These are phyloP conservation scores for Apogon hyalosoma DNA, from an alignment of 2,797 vertebrate genomes.

Conservation along the genomic window DNA sequence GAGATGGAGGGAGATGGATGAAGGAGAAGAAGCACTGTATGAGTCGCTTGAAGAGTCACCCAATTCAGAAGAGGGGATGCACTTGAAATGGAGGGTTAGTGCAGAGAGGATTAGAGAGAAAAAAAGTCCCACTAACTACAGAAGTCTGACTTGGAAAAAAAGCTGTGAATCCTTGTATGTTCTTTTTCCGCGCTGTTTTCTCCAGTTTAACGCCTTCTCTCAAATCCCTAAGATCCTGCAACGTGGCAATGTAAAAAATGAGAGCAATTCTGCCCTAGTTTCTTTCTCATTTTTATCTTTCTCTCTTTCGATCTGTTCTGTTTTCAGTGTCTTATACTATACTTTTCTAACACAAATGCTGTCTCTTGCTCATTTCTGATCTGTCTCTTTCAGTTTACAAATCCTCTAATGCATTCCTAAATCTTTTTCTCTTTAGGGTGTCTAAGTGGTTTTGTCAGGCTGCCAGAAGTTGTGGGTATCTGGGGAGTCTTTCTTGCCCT, in stretches of 20 bases:
- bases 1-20: conserved; percentile 65
- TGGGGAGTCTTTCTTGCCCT: conserved; percentile 42
- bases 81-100: conserved; percentile 23
- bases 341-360: conserved; percentile 15
- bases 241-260: conserved; percentile 29
- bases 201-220: conserved; percentile 20
- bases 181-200: conserved; percentile 9
- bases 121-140: conserved; percentile 17
- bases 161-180: background rate
- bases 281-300: conserved; percentile 26
- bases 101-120: conserved; percentile 16
- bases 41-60: conserved; percentile 40
- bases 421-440: conserved; percentile 13
- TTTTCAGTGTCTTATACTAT: background rate
- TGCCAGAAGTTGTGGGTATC: conserved; percentile 35
- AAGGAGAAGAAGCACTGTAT: conserved; percentile 54
- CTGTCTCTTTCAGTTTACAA: conserved; percentile 5
- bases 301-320: conserved; percentile 2
- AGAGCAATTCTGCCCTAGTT: conserved; percentile 39
- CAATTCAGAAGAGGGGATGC: conserved; percentile 21
- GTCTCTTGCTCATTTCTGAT: conserved; percentile 2
- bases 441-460: conserved; percentile 29
- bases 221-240: conserved; percentile 27
- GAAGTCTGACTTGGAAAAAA: conserved; percentile 10
- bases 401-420: conserved; percentile 15